Base-by-base conservation (phyloP, 2,888 invertebrate species). In the Venustoraphidia nigricollis region DNA sequence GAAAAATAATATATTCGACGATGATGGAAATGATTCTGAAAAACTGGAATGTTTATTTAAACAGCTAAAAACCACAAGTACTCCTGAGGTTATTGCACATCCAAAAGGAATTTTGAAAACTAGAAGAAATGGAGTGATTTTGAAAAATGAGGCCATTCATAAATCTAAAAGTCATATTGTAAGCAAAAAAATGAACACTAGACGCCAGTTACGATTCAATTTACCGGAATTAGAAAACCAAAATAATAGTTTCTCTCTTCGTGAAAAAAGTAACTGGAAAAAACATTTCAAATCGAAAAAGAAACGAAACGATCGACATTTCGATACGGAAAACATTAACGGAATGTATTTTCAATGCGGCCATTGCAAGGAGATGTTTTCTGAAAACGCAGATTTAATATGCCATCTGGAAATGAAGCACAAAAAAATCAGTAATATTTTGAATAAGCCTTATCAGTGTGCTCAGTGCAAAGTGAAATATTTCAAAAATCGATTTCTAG, bases 101-200 rank as follows among this genome's bases (percentile, higher is more conserved):
- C 42, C 42, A 10, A 42, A 42, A 34, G 17, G 27, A 17, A 42
- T 42, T 27, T 42, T 42, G n/a, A 42, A 42, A 42, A 42, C 27
- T 10, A 27, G 5, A 27, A 10, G 11, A 14, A 42, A 42, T 9
- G 11, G 11, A 17, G 17, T 11, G 9, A 42, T 42, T 34, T 10
- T 27, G 9, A 34, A 34, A 17, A 42, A 13, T 10, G 42, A 42
- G n/a, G 34, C 42, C 9, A 42, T 42, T 27, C 42, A 42, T 14
- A 42, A n/a, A 42, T 10, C 17, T 34, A 42, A 42, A 17, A 34
- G 42, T 10, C 9, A 9, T 34, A 27, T 27, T 42, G 42, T 42
- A 10, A 42, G 34, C 17, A 42, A 27, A 14, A 10, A 42, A 34
- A 10, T 42, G 27, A 14, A 27, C 11, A 10, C 42, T 10, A 14